Percentiles rank a stretch among this genome's conserved stretches.
phyloP scores from a whole-genome alignment of 64 coral and sea anemone genomes.

The Montipora efflorescens region DNA sequence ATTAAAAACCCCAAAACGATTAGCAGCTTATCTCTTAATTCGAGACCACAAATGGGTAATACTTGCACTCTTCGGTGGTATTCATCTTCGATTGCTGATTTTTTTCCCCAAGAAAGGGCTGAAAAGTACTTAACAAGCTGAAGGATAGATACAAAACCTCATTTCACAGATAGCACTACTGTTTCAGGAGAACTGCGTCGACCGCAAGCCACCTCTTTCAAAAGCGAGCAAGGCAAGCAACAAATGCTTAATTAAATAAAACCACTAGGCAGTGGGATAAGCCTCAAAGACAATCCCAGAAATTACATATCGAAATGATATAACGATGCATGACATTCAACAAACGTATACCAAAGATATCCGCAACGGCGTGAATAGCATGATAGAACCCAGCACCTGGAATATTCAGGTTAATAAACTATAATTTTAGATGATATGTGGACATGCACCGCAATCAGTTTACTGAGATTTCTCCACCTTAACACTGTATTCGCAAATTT shows the following conservation, averaged over 20 bases:
- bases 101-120: neutral
- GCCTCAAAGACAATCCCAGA: neutral
- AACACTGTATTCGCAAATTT: neutral
- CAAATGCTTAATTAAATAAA: neutral
- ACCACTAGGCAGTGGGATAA: neutral
- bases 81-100: neutral
- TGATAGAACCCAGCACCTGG: too few species aligned
- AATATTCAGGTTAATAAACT: too few species aligned
- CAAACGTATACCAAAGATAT: neutral
- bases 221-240: neutral
- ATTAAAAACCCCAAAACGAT: neutral
- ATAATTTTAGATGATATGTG: too few species aligned
- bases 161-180: neutral
- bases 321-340: neutral
- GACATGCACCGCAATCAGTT: too few species aligned
- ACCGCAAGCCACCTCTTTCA: neutral
- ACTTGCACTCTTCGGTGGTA: neutral
- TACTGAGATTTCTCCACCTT: too few species aligned
- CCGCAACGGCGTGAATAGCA: too few species aligned
- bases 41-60: neutral
- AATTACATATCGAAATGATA: neutral
- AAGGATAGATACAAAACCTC: neutral
- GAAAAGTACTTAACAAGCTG: slow-evolving; percentile 24
- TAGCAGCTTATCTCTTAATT: neutral
- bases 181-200: neutral